Conservation (phyloP, 2,888 invertebrate genomes). For the Oscheius onirici region DNA sequence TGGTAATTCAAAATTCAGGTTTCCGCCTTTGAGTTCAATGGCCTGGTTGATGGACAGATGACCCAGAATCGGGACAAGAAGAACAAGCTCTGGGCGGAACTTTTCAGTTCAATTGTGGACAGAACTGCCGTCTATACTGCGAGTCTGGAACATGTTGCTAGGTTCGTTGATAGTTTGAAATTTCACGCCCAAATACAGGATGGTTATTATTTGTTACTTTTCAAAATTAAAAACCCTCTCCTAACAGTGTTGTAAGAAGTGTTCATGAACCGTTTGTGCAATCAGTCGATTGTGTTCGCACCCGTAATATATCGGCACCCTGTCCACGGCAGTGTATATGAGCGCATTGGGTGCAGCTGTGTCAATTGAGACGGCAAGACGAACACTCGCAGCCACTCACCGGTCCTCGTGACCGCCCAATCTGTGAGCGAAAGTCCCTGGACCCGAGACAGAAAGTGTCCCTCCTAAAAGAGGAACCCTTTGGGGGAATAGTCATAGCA, state of each 20-base stretch:
- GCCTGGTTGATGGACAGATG: conserved; percentile 58
- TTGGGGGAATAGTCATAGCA: conserved; percentile 58
- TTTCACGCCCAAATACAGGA: too few species aligned
- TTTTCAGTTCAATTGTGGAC: conserved; percentile 40
- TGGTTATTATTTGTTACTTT: too few species aligned
- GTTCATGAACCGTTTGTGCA: not conserved
- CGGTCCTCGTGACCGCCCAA: conserved; percentile 46
- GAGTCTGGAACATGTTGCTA: conserved; percentile 51
- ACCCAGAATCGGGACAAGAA: conserved; percentile 61
- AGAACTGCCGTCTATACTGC: conserved; percentile 52
- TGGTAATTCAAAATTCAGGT: conserved; percentile 34
- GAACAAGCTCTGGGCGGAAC: conserved; percentile 31
- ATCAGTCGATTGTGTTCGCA: not conserved
- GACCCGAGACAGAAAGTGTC: conserved; percentile 59
- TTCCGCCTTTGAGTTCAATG: conserved; percentile 51
- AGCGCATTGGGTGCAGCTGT: not conserved
- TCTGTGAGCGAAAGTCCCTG: conserved; percentile 65
- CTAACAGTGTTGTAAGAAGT: too few species aligned
- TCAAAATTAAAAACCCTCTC: too few species aligned
- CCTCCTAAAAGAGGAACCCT: conserved; percentile 51
- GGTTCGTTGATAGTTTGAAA: conserved; percentile 34
- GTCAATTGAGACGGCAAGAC: conserved; percentile 51
- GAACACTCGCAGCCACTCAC: conserved; percentile 60
- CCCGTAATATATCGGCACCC: conserved; percentile 19
- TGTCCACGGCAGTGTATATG: not conserved